A percentile compares a stretch with the other conserved stretches of the same genome.
These are phyloP conservation scores for Tetragnatha versicolor DNA, from an alignment of 1,140 invertebrate species.

Conservation along the genomic window DNA sequence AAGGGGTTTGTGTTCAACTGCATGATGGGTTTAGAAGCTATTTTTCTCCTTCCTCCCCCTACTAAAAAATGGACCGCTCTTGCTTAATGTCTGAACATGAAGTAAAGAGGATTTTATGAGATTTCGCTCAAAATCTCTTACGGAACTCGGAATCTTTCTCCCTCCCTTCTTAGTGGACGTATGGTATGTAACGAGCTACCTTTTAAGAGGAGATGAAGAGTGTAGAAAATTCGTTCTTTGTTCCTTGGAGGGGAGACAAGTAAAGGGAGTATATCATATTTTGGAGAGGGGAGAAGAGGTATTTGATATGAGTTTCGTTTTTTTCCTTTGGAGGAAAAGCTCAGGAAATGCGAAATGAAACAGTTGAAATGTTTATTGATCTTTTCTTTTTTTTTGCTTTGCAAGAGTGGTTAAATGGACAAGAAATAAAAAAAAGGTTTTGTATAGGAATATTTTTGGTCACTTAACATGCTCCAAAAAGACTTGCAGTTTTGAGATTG, in stretches of 20 bases:
- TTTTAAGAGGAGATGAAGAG: conserved; percentile 14
- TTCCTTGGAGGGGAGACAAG: not conserved
- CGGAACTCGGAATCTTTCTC: conserved; percentile 23
- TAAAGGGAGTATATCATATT: not conserved
- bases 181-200: conserved; percentile 34
- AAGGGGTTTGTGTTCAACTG: not conserved
- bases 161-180: conserved; percentile 11
- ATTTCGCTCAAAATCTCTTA: conserved; percentile 28
- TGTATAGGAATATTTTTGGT: too few species aligned
- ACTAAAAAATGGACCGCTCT: conserved; percentile 8
- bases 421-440: too few species aligned
- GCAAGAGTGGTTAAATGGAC: too few species aligned
- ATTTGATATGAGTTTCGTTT: too few species aligned
- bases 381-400: too few species aligned
- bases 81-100: conserved; percentile 40
- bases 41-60: conserved; percentile 8
- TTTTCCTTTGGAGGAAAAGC: too few species aligned
- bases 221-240: conserved; percentile 1
- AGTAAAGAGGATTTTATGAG: conserved; percentile 33
- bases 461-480: too few species aligned
- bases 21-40: not conserved
- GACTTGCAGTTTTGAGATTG: too few species aligned
- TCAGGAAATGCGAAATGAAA: too few species aligned
- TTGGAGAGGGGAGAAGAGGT: too few species aligned
- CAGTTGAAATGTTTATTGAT: too few species aligned